phyloP scores from a whole-genome alignment of 2,113 vertebrate genomes.

The Aepyceros melampus region DNA sequence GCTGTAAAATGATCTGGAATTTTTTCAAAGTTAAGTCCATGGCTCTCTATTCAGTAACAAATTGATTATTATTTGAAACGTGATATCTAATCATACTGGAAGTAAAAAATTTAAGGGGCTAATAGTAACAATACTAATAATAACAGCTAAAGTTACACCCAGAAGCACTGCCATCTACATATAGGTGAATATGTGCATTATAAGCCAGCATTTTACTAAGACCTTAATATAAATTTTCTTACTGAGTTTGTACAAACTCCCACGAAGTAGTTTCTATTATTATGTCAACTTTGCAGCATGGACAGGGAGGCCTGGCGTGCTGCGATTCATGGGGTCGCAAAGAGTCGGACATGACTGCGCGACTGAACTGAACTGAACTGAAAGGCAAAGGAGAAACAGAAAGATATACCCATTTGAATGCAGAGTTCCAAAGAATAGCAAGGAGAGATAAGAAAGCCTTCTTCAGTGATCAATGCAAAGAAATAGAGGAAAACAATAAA shows the following conservation, averaged over 20 bases:
- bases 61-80: not conserved
- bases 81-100: not conserved
- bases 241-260: not conserved
- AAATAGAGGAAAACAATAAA: not conserved
- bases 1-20: not conserved
- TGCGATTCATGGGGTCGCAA: no score
- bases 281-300: not conserved
- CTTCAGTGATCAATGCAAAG: not conserved
- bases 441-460: not conserved
- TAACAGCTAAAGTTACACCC: not conserved
- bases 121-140: not conserved
- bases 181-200: not conserved
- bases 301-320: no score
- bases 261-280: not conserved
- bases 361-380: no score
- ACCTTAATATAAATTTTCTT: not conserved
- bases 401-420: not conserved
- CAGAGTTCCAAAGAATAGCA: not conserved
- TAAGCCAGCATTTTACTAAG: not conserved
- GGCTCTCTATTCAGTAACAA: not conserved
- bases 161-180: not conserved
- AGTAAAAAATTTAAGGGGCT: not conserved
- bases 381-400: not conserved
- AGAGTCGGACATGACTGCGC: no score
- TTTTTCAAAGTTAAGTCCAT: not conserved